Base-by-base conservation (phyloP, 2,113 vertebrate species). In the Hemicordylus capensis region DNA sequence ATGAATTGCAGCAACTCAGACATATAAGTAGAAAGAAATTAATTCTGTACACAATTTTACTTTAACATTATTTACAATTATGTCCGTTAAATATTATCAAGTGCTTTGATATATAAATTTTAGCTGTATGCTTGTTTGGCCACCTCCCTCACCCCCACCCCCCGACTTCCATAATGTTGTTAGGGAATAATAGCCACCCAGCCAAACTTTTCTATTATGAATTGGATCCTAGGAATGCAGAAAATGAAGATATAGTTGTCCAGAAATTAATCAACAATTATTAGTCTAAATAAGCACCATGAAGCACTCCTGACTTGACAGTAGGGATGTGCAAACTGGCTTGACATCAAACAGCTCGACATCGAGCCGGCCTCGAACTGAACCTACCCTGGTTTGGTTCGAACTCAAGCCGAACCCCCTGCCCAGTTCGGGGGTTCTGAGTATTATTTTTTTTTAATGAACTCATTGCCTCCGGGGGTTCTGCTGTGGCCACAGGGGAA, bases 131-230 rank as follows among this genome's bases (percentile, higher is more conserved):
- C 7, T 14, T 85, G 31, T 4, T 64, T 85, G 12, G 44, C n/a
- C 37, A 78, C 26, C 24, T 11, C 2, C 31, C 61, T 46, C 56
- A n/a, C n/a, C n/a, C n/a, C n/a, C n/a, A n/a, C n/a, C n/a, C n/a
- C n/a, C n/a, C n/a, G n/a, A n/a, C n/a, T n/a, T n/a, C 86, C 82
- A 81, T 83, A 84, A 19, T 5, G 8, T 11, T 87, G 5, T 14
- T n/a, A 7, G 17, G 8, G 42, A 24, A 72, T 46, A 76, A 61
- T 7, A 77, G 42, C 24, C 44, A 70, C 1, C 20, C 19, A 73
- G 42, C n/a, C 48, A 80, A 34, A 48, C 14, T 34, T 46, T 61
- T 70, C 31, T 44, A 22, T 46, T 87, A 73, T 59, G 56, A 59
- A 44, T 3, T 73, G 24, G 24, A 82, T 59, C 77, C 24, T 37